phyloP scores from a whole-genome alignment of 1,140 invertebrate genomes.

The Phymorhynchus buccinoides region DNA sequence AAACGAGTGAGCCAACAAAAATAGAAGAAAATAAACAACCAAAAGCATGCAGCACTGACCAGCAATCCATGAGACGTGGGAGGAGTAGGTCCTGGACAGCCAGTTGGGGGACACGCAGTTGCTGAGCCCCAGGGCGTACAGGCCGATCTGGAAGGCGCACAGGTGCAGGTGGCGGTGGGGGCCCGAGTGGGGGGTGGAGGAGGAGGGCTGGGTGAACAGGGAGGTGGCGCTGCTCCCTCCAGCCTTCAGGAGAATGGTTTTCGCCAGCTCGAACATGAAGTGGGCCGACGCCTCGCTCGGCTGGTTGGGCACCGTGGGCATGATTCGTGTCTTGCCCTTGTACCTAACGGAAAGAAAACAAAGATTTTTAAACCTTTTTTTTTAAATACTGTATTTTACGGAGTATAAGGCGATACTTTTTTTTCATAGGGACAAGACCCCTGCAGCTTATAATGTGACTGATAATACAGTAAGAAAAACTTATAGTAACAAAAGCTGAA shows the following conservation, averaged over 20 bases:
- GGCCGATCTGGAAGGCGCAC: conserved; percentile 96
- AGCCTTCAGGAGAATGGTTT: conserved; percentile 93
- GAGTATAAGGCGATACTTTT: no score
- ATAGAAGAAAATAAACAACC: no score
- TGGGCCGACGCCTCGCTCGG: conserved; percentile 97
- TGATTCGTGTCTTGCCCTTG: conserved; percentile 89
- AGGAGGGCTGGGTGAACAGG: conserved; percentile 85
- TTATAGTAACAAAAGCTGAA: no score
- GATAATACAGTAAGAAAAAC: no score
- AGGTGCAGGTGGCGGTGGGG: conserved; percentile 95
- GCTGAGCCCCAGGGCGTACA: conserved; percentile 96
- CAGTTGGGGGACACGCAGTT: conserved; percentile 98
- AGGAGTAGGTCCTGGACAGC: conserved; percentile 97
- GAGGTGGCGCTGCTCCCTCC: conserved; percentile 90
- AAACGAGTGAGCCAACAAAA: no score
- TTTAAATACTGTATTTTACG: no score
- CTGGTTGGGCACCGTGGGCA: conserved; percentile 95
- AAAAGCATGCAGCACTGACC: no score
- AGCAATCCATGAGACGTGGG: conserved; percentile 98
- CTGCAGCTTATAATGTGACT: no score
- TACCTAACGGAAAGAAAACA: conserved; percentile 79
- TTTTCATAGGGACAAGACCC: no score
- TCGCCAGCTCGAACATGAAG: conserved; percentile 98
- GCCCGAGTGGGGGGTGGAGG: conserved; percentile 85
- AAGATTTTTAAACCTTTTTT: no score